These are phyloP conservation scores for Emydura subglobosa DNA, from an alignment of 2,113 vertebrate species.

Conservation along the genomic window DNA sequence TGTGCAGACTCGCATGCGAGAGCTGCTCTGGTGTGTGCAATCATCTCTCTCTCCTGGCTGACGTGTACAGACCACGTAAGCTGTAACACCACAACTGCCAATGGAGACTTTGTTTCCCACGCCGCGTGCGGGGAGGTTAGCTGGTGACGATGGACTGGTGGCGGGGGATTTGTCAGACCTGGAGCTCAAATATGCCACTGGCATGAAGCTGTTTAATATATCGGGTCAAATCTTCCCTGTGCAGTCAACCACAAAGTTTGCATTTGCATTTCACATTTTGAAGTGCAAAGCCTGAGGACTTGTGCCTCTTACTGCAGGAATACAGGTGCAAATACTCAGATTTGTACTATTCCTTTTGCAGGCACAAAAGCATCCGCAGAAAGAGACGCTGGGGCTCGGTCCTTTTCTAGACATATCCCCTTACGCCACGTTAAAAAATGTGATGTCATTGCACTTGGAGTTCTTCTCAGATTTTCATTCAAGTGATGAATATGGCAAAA, in stretches of 20 bases:
- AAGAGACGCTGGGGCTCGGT: not conserved
- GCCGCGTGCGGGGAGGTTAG: not conserved
- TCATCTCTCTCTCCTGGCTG: rapidly evolving
- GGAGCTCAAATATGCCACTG: not conserved
- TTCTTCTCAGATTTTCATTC: not conserved
- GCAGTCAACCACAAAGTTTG: not conserved
- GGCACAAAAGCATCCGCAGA: not conserved
- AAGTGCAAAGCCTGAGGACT: not conserved
- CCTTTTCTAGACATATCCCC: not conserved
- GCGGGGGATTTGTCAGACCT: not conserved
- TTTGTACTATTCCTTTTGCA: not conserved
- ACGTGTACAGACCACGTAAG: not conserved
- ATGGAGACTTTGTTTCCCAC: not conserved
- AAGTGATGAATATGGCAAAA: not conserved
- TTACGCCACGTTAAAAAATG: not conserved
- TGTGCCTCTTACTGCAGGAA: not conserved
- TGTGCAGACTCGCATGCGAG: not conserved
- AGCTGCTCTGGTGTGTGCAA: not conserved
- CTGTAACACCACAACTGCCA: not conserved
- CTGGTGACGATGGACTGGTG: not conserved
- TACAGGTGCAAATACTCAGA: rapidly evolving
- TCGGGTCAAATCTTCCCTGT: not conserved
- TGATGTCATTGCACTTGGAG: not conserved
- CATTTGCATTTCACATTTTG: not conserved
- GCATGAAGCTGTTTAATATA: not conserved